These are phyloP conservation scores for Rhea pennata DNA, from an alignment of 2,113 vertebrate genomes.

Conservation along the genomic window DNA sequence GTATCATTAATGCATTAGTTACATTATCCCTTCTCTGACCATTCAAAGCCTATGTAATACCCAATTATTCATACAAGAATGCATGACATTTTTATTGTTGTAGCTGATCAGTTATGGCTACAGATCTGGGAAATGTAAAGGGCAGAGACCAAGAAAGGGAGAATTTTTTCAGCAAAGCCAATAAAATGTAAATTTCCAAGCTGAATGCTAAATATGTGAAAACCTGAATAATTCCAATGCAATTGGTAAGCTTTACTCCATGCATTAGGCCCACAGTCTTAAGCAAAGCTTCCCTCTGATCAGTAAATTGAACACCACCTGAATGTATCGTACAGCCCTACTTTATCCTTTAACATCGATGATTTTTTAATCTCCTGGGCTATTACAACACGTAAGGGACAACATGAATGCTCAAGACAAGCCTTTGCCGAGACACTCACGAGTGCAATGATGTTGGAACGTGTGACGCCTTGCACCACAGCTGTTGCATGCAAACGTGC, in stretches of 20 bases:
- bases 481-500: too few relatives aligned
- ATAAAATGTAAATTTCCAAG: neutral
- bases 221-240: neutral
- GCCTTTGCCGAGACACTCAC: neutral
- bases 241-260: neutral
- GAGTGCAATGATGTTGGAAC: too few relatives aligned
- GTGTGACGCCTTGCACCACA: too few relatives aligned
- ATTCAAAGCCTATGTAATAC: neutral
- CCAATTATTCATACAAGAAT: neutral
- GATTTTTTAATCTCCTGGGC: neutral
- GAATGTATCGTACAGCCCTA: neutral
- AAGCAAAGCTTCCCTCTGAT: neutral
- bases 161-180: neutral
- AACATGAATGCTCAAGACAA: conserved; percentile 14
- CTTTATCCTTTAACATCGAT: neutral
- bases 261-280: neutral
- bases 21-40: neutral
- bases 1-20: neutral
- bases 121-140: neutral
- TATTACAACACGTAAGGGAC: neutral
- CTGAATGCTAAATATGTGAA: neutral
- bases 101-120: neutral
- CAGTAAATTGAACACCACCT: neutral
- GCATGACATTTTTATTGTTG: neutral
- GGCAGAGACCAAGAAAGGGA: neutral